Evolutionary conservation across 2,888 invertebrate genomes (phyloP).

Genomic region (Coelopa pilipes): DNA sequence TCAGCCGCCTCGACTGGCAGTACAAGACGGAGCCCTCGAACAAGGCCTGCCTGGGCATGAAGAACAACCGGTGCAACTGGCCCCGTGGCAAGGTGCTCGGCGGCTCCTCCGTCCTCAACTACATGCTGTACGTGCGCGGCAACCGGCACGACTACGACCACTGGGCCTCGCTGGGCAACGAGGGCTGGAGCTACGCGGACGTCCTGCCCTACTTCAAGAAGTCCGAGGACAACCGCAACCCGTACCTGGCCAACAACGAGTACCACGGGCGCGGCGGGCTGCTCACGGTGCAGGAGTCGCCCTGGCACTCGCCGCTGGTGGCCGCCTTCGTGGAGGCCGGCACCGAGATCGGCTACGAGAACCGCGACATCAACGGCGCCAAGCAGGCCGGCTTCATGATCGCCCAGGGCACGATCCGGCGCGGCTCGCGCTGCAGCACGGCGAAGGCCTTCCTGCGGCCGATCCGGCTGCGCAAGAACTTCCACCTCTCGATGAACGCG

Average conservation of each 20-base stretch:
- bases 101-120: constrained; percentile 87
- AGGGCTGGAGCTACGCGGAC: constrained; percentile 88
- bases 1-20: constrained; percentile 88
- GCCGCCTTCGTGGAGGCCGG: constrained; percentile 87
- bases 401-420: constrained; percentile 81
- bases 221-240: constrained; percentile 89
- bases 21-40: constrained; percentile 88
- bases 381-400: constrained; percentile 84
- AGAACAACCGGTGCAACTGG: constrained; percentile 86
- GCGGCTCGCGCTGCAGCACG: constrained; percentile 85
- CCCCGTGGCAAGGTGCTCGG: constrained; percentile 90
- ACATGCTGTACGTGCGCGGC: constrained; percentile 91
- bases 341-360: constrained; percentile 83
- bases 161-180: constrained; percentile 88
- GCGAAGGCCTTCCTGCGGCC: constrained; percentile 89
- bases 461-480: constrained; percentile 77
- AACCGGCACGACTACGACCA: constrained; percentile 86
- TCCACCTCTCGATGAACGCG: constrained; percentile 83
- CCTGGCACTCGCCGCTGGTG: constrained; percentile 84
- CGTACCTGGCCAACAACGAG: constrained; percentile 74
- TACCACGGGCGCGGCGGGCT: constrained; percentile 81
- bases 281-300: constrained; percentile 83
- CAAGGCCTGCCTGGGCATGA: constrained; percentile 84
- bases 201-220: constrained; percentile 90
- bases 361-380: constrained; percentile 84